phyloP scores from a whole-genome alignment of 2,113 vertebrate genomes.

The Loxodonta africana region DNA sequence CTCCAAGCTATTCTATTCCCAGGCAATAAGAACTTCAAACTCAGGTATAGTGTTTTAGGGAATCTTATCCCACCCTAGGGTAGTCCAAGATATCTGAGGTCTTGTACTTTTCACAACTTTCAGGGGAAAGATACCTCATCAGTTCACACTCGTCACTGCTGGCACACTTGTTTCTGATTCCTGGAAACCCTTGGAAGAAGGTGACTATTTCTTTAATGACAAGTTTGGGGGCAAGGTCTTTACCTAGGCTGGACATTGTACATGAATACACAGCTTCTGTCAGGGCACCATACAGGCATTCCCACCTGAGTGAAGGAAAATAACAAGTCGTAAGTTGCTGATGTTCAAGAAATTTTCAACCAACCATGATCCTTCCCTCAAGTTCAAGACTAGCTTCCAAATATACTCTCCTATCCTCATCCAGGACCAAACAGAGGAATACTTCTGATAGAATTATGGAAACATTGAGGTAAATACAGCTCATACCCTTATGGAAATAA shows the following conservation, averaged over 20 bases:
- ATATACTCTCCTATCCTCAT: too few species aligned
- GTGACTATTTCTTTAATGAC: background rate
- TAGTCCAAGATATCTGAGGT: background rate
- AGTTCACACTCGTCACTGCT: background rate
- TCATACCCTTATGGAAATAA: background rate
- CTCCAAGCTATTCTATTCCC: background rate
- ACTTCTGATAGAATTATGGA: background rate
- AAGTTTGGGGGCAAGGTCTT: background rate
- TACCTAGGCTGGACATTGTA: background rate
- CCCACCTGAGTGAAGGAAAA: background rate
- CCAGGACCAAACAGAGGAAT: background rate
- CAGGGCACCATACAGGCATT: fast-evolving
- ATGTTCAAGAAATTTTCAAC: background rate
- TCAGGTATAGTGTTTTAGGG: background rate
- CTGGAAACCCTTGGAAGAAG: background rate
- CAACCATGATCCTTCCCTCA: background rate
- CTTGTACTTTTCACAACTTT: background rate
- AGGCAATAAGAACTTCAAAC: background rate
- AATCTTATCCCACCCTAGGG: background rate
- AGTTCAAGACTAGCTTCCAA: background rate
- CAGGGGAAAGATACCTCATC: background rate
- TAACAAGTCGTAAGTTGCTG: background rate
- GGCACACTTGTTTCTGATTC: background rate
- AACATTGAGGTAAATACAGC: background rate
- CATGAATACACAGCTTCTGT: background rate